Percentiles rank a stretch among this genome's conserved stretches.
Evolutionary conservation across 64 coral and sea anemone species (phyloP).

Genomic region (Trachythela sp.): DNA sequence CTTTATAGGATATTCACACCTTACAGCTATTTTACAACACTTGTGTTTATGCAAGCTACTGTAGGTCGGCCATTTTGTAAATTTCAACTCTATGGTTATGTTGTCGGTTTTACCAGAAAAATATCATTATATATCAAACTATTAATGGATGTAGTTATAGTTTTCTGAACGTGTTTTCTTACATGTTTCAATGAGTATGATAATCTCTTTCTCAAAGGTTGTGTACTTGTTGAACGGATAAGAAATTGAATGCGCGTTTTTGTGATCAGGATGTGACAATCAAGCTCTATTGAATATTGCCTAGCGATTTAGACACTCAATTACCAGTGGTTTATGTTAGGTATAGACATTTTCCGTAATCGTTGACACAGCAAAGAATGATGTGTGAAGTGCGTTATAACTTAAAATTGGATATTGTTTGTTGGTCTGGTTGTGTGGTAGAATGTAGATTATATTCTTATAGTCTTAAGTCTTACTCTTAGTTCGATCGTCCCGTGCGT

Average conservation of each 20-base stretch:
- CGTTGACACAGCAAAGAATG: not conserved
- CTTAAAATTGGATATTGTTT: not conserved
- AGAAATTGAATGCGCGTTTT: not conserved
- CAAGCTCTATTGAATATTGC: not conserved
- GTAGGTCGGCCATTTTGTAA: too few relatives aligned
- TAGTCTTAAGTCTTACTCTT: too few relatives aligned
- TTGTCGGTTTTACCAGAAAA: too few relatives aligned
- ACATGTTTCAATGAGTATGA: too few relatives aligned
- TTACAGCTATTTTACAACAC: not conserved
- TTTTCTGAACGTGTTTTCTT: too few relatives aligned
- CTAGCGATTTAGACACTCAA: not conserved
- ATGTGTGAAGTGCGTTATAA: not conserved
- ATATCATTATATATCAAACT: too few relatives aligned
- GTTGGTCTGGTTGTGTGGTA: too few relatives aligned
- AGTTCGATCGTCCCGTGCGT: too few relatives aligned
- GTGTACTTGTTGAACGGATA: not conserved
- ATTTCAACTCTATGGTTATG: too few relatives aligned
- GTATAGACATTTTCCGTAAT: not conserved
- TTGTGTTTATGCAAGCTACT: not conserved
- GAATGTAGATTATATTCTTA: too few relatives aligned
- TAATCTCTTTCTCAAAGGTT: too few relatives aligned
- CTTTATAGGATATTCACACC: constrained; percentile 18
- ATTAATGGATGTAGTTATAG: too few relatives aligned
- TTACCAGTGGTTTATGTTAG: not conserved
- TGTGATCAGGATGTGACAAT: not conserved